Percentiles rank a stretch among this genome's conserved stretches.
These are phyloP conservation scores for Drosophila diplacantha DNA, from an alignment of 2,888 invertebrate species.

Conservation along the genomic window DNA sequence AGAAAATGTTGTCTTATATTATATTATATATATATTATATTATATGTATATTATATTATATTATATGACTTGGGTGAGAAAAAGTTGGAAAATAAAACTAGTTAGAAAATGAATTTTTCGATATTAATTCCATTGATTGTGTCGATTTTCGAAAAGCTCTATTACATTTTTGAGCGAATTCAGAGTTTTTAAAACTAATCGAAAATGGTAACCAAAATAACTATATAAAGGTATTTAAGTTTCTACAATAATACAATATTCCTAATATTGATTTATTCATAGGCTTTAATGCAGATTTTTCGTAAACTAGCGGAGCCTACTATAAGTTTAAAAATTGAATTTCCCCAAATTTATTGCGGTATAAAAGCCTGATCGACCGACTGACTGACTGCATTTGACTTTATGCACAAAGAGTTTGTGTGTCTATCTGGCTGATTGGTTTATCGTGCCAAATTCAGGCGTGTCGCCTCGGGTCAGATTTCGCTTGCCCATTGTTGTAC, in stretches of 20 bases:
- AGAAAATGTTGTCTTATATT: neutral
- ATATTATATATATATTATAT: too few relatives aligned
- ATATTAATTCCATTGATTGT: neutral
- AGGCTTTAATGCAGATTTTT: too few relatives aligned
- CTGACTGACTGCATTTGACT: conserved; percentile 48
- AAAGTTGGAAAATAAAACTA: too few relatives aligned
- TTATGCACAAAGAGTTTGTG: conserved; percentile 27
- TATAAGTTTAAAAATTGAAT: neutral
- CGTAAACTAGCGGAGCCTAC: too few relatives aligned
- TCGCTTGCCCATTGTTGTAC: conserved; percentile 38
- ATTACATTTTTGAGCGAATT: neutral
- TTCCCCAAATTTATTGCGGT: conserved; percentile 3
- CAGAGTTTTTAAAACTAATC: neutral
- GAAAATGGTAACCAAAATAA: too few relatives aligned
- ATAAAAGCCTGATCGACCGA: conserved; percentile 22
- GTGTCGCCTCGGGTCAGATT: conserved; percentile 68
- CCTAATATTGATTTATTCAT: neutral
- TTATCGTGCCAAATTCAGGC: conserved; percentile 73
- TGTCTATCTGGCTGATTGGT: conserved; percentile 62
- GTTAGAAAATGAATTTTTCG: neutral
- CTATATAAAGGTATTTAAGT: too few relatives aligned
- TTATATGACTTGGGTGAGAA: too few relatives aligned
- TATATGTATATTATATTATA: too few relatives aligned
- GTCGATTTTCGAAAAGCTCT: neutral
- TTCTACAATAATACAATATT: neutral